phyloP scores from a whole-genome alignment of 2,113 vertebrate genomes.

The Actenoides hombroni region DNA sequence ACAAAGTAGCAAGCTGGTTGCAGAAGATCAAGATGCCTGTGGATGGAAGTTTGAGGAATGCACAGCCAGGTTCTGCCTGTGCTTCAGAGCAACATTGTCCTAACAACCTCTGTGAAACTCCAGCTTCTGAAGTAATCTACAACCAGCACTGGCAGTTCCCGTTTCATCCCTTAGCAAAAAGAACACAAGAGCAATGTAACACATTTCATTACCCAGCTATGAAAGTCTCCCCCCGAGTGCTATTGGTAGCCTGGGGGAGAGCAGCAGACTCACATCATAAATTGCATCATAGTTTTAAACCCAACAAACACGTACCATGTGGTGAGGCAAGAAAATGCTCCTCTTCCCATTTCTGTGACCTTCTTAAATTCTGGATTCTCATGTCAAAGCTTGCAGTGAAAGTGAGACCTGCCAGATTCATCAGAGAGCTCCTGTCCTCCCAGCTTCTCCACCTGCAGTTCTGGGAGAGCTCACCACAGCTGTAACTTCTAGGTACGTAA shows the following conservation, averaged over 20 bases:
- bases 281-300: background rate
- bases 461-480: background rate
- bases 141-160: background rate
- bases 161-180: background rate
- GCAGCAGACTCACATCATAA: background rate
- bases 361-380: background rate
- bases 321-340: background rate
- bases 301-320: background rate
- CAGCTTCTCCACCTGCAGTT: background rate
- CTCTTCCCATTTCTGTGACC: background rate
- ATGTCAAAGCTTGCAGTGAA: background rate
- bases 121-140: background rate
- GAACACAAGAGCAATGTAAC: background rate
- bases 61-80: background rate
- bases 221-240: background rate
- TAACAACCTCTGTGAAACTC: rapidly evolving
- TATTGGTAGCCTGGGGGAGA: background rate
- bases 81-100: background rate
- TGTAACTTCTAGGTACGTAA: background rate
- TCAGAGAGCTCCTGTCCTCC: background rate
- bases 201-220: background rate
- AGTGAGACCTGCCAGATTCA: background rate
- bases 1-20: background rate
- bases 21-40: background rate
- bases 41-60: background rate